These are phyloP conservation scores for Nemoura dubitans DNA, from an alignment of 2,888 invertebrate genomes.

Conservation along the genomic window DNA sequence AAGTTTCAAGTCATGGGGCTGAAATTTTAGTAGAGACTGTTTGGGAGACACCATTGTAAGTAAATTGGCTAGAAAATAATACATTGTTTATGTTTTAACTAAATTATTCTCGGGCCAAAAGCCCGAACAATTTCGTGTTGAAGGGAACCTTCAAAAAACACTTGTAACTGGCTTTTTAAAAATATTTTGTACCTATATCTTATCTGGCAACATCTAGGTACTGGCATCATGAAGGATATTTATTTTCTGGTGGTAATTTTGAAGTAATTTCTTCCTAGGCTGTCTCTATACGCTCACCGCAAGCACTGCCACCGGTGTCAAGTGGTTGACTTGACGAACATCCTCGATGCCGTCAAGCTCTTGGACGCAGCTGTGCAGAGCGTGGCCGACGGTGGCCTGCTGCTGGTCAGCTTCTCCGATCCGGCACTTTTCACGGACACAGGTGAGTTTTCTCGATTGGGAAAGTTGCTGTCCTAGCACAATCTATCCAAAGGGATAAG, in stretches of 20 bases:
- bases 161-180: too few species aligned
- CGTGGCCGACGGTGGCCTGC: slow-evolving; percentile 81
- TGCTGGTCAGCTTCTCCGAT: slow-evolving; percentile 97
- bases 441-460: background rate
- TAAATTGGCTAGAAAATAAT: background rate
- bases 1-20: background rate
- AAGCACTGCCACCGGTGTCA: slow-evolving; percentile 76
- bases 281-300: slow-evolving; percentile 85
- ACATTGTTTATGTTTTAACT: too few species aligned
- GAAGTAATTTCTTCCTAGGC: too few species aligned
- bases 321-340: slow-evolving; percentile 65
- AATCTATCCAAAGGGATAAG: too few species aligned
- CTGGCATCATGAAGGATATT: too few species aligned
- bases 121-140: too few species aligned
- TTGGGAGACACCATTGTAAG: background rate
- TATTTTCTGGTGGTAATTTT: too few species aligned
- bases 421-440: slow-evolving; percentile 70
- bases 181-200: too few species aligned
- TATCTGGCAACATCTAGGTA: too few species aligned
- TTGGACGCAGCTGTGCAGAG: slow-evolving; percentile 89
- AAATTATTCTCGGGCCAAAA: too few species aligned
- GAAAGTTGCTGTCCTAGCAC: too few species aligned
- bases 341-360: slow-evolving; percentile 77
- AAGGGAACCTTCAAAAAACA: too few species aligned
- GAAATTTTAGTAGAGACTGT: background rate